These are phyloP conservation scores for Catharus bicknelli DNA, from an alignment of 2,113 vertebrate genomes.

Conservation along the genomic window DNA sequence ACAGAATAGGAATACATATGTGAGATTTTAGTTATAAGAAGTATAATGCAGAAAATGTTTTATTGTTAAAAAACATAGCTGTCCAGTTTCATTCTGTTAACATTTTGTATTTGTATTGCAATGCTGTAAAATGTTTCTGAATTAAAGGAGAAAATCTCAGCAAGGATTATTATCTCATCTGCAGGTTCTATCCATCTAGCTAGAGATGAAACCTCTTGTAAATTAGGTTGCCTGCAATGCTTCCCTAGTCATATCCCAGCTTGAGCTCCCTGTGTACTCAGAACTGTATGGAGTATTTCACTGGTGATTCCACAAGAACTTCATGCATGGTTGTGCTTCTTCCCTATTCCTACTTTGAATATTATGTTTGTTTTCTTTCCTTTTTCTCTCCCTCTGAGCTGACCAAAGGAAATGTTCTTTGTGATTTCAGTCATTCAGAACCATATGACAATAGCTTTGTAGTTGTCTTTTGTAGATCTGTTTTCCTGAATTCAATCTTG, in stretches of 20 bases:
- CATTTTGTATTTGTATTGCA: not conserved
- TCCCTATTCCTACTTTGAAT: not conserved
- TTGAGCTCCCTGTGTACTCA: not conserved
- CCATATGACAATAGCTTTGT: slow-evolving; percentile 13
- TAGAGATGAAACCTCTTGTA: not conserved
- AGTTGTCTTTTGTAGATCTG: not conserved
- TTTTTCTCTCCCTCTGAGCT: not conserved
- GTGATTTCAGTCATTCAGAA: not conserved
- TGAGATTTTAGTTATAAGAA: not conserved
- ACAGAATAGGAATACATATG: not conserved
- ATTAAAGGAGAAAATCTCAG: not conserved
- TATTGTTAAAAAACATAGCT: not conserved
- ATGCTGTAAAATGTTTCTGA: not conserved
- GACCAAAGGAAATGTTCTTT: not conserved
- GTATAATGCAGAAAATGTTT: not conserved
- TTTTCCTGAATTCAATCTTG: not conserved
- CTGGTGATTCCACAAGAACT: not conserved
- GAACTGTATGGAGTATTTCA: not conserved
- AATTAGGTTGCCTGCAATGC: not conserved
- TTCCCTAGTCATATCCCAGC: not conserved
- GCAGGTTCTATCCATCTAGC: not conserved
- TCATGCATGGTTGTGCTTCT: fast-evolving
- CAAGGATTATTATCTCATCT: not conserved
- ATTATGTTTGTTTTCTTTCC: slow-evolving; percentile 12
- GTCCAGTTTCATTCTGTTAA: not conserved